phyloP scores from a whole-genome alignment of 1,140 invertebrate genomes.

The Panulirus ornatus region DNA sequence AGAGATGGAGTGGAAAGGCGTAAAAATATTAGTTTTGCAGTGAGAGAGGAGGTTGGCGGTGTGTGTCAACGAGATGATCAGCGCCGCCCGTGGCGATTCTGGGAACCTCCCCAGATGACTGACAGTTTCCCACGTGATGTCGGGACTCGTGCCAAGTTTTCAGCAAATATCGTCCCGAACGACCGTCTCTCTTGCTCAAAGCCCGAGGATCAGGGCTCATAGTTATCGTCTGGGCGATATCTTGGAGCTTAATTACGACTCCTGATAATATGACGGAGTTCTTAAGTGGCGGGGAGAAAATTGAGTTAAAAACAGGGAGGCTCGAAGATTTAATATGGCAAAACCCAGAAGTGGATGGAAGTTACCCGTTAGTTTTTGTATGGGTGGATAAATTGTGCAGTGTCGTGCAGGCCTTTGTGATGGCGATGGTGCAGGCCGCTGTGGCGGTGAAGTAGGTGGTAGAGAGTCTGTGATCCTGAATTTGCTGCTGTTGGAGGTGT shows the following conservation, averaged over 20 bases:
- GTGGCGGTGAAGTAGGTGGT: neutral
- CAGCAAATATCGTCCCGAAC: conserved; percentile 8
- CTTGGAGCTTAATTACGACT: conserved; percentile 38
- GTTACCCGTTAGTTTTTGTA: conserved; percentile 23
- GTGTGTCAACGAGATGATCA: conserved; percentile 20
- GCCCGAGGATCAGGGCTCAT: too few relatives aligned
- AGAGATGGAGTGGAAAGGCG: too few relatives aligned
- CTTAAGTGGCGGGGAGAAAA: conserved; percentile 38
- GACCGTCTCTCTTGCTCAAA: neutral
- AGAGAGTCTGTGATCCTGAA: neutral
- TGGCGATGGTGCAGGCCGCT: neutral
- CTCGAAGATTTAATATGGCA: conserved; percentile 23
- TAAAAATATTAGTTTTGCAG: too few relatives aligned
- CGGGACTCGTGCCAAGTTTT: neutral
- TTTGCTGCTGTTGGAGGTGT: too few relatives aligned
- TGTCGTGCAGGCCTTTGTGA: neutral
- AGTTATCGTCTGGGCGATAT: conserved; percentile 23
- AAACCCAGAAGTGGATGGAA: neutral
- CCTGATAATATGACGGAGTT: conserved; percentile 18
- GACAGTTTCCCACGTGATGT: conserved; percentile 53
- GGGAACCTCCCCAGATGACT: conserved; percentile 40
- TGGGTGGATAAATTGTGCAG: neutral
- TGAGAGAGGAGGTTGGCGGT: neutral
- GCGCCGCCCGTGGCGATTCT: conserved; percentile 9
- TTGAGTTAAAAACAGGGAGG: conserved; percentile 21